Conservation (phyloP, 2,797 vertebrate species). For the Meda fulgida region DNA sequence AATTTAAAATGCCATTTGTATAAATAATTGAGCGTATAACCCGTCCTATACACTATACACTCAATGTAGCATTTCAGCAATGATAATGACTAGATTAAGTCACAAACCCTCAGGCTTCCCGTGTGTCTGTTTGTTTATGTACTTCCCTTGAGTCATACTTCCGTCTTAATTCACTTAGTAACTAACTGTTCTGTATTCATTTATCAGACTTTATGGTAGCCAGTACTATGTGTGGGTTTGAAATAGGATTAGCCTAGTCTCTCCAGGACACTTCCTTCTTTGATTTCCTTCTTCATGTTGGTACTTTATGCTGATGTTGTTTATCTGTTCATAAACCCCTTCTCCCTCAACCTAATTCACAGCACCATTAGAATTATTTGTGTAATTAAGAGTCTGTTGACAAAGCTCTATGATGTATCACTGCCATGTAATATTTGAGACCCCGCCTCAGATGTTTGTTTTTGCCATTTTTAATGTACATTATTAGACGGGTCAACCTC, state of each 20-base stretch:
- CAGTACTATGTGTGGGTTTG: slow-evolving; percentile 9
- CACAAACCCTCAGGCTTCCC: neutral
- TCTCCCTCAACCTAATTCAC: neutral
- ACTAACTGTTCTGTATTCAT: neutral
- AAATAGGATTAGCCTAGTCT: slow-evolving; percentile 28
- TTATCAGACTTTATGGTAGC: neutral
- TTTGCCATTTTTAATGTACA: neutral
- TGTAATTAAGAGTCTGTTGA: neutral
- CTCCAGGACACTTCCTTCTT: neutral
- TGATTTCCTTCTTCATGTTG: slow-evolving; percentile 12
- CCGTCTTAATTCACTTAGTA: neutral
- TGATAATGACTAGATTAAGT: neutral
- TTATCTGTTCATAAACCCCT: neutral
- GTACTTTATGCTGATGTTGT: neutral
- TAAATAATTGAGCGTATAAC: slow-evolving; percentile 18
- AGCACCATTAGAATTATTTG: neutral
- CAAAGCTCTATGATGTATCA: neutral
- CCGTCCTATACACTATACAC: neutral
- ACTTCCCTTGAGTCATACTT: neutral
- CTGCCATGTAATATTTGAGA: neutral
- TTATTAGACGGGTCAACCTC: neutral
- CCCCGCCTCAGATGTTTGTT: neutral
- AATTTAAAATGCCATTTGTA: neutral
- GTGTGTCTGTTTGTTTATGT: slow-evolving; percentile 17
- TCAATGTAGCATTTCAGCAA: slow-evolving; percentile 13